Evolutionary conservation across 2,113 vertebrate genomes (phyloP).

Genomic region (Arvicanthis niloticus): DNA sequence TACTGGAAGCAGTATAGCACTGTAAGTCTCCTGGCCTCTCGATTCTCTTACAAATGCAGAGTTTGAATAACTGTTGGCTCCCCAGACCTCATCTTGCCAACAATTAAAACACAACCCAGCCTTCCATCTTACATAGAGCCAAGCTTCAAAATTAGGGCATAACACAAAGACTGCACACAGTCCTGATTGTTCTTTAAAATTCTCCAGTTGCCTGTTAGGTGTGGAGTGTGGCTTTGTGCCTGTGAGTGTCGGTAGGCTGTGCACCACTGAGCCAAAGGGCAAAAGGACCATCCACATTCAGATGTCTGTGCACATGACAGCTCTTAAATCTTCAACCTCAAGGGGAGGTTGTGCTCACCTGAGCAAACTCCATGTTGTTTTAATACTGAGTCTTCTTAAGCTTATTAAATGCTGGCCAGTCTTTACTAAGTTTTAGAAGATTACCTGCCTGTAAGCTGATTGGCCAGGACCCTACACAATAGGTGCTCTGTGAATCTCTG

Average conservation of each 20-base stretch:
- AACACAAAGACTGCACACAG: background rate
- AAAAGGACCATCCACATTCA: background rate
- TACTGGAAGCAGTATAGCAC: background rate
- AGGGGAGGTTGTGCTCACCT: background rate
- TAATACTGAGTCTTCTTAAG: background rate
- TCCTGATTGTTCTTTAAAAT: slow-evolving; percentile 22
- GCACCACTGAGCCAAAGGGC: background rate
- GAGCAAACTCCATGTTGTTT: background rate
- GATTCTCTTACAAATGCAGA: slow-evolving; percentile 6
- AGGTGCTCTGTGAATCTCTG: background rate
- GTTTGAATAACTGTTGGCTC: slow-evolving; percentile 37
- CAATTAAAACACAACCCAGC: background rate
- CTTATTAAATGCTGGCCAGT: background rate
- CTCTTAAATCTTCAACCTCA: background rate
- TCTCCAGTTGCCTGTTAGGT: background rate
- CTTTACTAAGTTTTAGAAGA: background rate
- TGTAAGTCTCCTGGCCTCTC: background rate
- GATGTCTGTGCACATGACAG: background rate
- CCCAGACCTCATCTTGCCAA: background rate
- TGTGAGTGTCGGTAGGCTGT: background rate
- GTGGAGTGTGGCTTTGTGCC: background rate
- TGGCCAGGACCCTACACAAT: background rate
- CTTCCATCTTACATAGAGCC: background rate
- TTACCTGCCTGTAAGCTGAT: background rate
- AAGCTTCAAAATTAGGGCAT: background rate